phyloP scores from a whole-genome alignment of 2,797 vertebrate genomes.

The Pteronotus mesoamericanus region DNA sequence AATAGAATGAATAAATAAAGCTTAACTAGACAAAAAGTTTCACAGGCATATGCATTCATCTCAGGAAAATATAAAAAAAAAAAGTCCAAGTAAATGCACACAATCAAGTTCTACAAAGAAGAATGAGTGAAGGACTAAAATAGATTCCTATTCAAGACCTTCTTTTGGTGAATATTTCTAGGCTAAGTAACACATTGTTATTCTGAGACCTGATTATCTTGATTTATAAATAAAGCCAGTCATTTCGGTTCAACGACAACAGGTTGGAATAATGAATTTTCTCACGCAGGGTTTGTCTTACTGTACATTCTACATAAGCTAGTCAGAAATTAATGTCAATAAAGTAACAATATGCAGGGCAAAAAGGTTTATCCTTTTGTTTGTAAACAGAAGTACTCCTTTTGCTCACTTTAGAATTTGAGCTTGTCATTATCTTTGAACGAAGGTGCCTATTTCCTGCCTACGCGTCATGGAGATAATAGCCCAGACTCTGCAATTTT shows the following conservation, averaged over 20 bases:
- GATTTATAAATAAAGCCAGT: neutral
- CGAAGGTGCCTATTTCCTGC: neutral
- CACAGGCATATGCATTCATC: neutral
- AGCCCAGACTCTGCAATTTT: neutral
- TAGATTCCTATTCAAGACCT: neutral
- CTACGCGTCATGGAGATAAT: neutral
- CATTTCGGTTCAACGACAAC: neutral
- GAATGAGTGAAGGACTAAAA: neutral
- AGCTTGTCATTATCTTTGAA: neutral
- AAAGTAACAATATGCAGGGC: neutral
- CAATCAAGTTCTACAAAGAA: neutral
- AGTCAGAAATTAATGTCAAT: neutral
- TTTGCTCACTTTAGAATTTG: neutral
- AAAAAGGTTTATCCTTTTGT: neutral
- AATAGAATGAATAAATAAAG: constrained; percentile 26
- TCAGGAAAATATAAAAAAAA: neutral
- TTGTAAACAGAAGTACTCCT: neutral
- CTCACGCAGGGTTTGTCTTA: neutral
- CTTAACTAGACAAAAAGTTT: neutral
- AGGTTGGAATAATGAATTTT: neutral
- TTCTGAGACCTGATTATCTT: neutral
- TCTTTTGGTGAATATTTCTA: neutral
- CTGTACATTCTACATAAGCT: neutral
- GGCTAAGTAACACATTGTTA: neutral
- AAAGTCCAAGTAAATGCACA: neutral